Percentiles rank a stretch among this genome's conserved stretches.
These are phyloP conservation scores for Acropora tenuis DNA, from an alignment of 64 coral and sea anemone species.

Conservation along the genomic window DNA sequence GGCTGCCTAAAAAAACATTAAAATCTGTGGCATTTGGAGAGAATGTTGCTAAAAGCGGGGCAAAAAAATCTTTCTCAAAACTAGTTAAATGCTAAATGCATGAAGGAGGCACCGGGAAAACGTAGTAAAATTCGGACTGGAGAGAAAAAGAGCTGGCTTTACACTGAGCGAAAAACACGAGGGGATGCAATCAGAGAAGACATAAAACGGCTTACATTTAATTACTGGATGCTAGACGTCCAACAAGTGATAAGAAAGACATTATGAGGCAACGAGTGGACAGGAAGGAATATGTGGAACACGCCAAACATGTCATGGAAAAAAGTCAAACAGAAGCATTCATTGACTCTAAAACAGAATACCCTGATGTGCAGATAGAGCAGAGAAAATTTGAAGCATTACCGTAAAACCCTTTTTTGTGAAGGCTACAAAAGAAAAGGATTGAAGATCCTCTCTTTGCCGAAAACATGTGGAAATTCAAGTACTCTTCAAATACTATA, in stretches of 20 bases:
- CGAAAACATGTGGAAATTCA: conserved; percentile 12
- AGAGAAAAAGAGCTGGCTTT: conserved; percentile 18
- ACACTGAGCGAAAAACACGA: conserved; percentile 6
- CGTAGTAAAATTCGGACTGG: not conserved
- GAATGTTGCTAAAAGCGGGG: not conserved
- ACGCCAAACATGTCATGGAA: conserved; percentile 31
- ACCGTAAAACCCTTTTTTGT: conserved; percentile 20
- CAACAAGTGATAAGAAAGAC: conserved; percentile 35
- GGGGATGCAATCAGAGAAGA: conserved; percentile 11
- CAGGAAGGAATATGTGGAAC: conserved; percentile 30
- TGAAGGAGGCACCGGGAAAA: not conserved
- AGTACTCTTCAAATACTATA: conserved; percentile 6
- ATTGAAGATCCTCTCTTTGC: conserved; percentile 36
- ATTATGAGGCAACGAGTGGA: not conserved
- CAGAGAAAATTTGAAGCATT: conserved; percentile 27
- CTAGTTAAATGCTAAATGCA: not conserved
- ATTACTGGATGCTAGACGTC: conserved; percentile 23
- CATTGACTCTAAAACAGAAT: not conserved
- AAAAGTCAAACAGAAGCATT: conserved; percentile 32
- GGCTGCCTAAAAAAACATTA: not conserved
- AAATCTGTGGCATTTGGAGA: conserved; percentile 40
- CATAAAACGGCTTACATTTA: not conserved
- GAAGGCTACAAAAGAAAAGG: not conserved
- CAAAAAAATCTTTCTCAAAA: conserved; percentile 1
- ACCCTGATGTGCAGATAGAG: not conserved